Percentiles rank a stretch among this genome's conserved stretches.
Evolutionary conservation across 2,113 vertebrate genomes (phyloP).

Genomic region (Paraplagusia blochii): DNA sequence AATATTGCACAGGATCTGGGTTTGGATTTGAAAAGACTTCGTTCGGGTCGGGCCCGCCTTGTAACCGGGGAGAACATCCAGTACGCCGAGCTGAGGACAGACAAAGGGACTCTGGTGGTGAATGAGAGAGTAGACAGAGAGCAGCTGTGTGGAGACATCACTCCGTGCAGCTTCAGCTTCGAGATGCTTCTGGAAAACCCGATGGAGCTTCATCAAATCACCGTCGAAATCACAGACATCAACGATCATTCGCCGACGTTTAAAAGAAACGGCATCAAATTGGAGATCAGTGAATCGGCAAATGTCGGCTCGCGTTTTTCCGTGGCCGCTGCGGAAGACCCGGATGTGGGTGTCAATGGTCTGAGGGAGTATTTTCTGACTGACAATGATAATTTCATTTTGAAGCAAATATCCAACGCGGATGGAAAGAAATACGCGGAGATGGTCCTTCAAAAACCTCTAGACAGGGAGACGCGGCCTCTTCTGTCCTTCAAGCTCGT

Average conservation of each 20-base stretch:
- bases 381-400: conserved; percentile 61
- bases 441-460: conserved; percentile 67
- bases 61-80: conserved; percentile 29
- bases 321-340: conserved; percentile 60
- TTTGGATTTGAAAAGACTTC: conserved; percentile 38
- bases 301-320: conserved; percentile 33
- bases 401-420: conserved; percentile 60
- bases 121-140: conserved; percentile 64
- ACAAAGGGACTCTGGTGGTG: conserved; percentile 61
- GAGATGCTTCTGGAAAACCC: conserved; percentile 72
- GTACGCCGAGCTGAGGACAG: conserved; percentile 51
- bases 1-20: conserved; percentile 50
- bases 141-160: conserved; percentile 55
- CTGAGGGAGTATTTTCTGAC: conserved; percentile 68
- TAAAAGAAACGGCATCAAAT: conserved; percentile 10
- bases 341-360: conserved; percentile 69
- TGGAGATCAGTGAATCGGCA: conserved; percentile 54
- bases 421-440: conserved; percentile 70
- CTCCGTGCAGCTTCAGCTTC: conserved; percentile 63
- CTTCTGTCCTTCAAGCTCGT: conserved; percentile 62
- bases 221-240: conserved; percentile 55
- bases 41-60: conserved; percentile 38
- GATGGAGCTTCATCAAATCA: conserved; percentile 40
- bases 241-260: conserved; percentile 59
- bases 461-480: conserved; percentile 68